phyloP scores from a whole-genome alignment of 2,888 invertebrate species.

The Dryadula phaetusa region DNA sequence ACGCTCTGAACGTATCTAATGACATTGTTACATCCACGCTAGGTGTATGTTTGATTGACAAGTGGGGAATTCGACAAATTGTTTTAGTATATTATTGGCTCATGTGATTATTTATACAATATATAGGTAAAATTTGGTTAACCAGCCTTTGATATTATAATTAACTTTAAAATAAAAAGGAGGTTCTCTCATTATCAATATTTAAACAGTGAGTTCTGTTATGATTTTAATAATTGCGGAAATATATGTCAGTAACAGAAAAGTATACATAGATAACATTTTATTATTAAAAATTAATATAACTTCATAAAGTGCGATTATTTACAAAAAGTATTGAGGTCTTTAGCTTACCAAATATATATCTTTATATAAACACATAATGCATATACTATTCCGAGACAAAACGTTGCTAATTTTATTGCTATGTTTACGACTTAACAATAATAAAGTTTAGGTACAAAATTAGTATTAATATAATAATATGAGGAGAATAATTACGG shows the following conservation, averaged over 20 bases:
- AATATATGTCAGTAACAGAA: background rate
- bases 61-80: slow-evolving; percentile 57
- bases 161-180: no score
- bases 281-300: background rate
- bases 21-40: slow-evolving; percentile 54
- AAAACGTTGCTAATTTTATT: slow-evolving; percentile 40
- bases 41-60: slow-evolving; percentile 55
- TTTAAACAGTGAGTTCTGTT: background rate
- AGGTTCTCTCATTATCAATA: background rate
- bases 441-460: slow-evolving; percentile 43
- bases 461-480: slow-evolving; percentile 50
- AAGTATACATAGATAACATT: background rate
- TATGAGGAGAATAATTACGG: slow-evolving; percentile 46
- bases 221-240: background rate
- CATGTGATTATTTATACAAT: slow-evolving; percentile 5
- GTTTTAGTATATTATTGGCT: slow-evolving; percentile 1
- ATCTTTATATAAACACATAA: slow-evolving; percentile 22
- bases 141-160: background rate
- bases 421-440: slow-evolving; percentile 37
- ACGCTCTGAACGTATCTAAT: slow-evolving; percentile 58
- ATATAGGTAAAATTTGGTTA: background rate
- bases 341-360: slow-evolving; percentile 11
- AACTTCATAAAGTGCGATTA: background rate
- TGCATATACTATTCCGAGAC: slow-evolving; percentile 18
- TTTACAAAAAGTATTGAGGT: background rate